Conservation (phyloP, 2,113 vertebrate species). For the Sialia sialis region DNA sequence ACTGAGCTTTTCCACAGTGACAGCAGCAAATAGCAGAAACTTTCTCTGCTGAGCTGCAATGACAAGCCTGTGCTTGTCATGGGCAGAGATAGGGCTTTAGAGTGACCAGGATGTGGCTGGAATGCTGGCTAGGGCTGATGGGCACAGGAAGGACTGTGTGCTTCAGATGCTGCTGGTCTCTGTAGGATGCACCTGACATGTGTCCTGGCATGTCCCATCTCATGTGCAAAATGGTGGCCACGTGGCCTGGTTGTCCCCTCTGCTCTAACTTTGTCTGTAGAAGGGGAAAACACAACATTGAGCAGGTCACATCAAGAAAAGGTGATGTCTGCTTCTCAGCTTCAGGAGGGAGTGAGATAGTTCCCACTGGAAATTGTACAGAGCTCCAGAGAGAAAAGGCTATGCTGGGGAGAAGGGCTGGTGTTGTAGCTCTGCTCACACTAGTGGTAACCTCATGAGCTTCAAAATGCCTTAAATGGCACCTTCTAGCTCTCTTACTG, state of each 20-base stretch:
- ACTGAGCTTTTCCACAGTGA: neutral
- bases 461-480: neutral
- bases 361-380: neutral
- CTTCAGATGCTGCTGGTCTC: neutral
- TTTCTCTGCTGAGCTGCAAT: neutral
- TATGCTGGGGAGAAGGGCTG: neutral
- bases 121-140: neutral
- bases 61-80: neutral
- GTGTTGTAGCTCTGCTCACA: neutral
- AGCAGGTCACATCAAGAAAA: neutral
- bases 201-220: neutral
- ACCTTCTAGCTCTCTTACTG: neutral
- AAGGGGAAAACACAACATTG: neutral
- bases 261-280: neutral
- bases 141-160: neutral
- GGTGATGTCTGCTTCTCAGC: neutral
- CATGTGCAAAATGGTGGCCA: fast-evolving
- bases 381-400: neutral
- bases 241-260: fast-evolving
- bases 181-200: fast-evolving
- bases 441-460: neutral
- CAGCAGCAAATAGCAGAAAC: neutral
- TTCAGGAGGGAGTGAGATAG: neutral
- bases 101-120: neutral
- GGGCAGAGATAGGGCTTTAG: neutral